A percentile compares a stretch with the other conserved stretches of the same genome.
Evolutionary conservation across 2,113 vertebrate genomes (phyloP).

Genomic region (Pteronura brasiliensis): DNA sequence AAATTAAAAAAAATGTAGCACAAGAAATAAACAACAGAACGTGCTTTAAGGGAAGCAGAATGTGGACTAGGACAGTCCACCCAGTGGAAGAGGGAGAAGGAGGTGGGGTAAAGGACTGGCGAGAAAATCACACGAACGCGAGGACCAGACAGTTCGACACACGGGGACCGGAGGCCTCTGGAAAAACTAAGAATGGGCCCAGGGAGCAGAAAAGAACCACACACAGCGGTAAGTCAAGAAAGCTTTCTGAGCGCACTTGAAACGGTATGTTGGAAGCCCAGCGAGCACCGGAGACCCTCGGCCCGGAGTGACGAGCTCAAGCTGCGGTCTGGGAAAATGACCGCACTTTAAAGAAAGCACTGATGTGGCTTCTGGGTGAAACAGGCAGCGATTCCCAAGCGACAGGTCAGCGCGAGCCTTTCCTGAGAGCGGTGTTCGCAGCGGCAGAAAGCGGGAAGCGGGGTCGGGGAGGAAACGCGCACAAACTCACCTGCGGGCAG

Average conservation of each 20-base stretch:
- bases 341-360: background rate
- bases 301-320: background rate
- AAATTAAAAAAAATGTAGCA: background rate
- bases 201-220: background rate
- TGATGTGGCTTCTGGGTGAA: background rate
- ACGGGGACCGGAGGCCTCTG: background rate
- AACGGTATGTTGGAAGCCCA: background rate
- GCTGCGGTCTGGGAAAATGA: background rate
- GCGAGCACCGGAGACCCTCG: background rate
- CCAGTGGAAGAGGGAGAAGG: background rate
- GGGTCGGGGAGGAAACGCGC: background rate
- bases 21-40: background rate
- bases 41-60: background rate
- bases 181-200: background rate
- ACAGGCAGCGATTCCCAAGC: background rate
- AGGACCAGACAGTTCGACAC: background rate
- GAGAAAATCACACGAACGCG: background rate
- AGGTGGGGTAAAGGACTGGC: background rate
- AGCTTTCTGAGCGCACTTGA: background rate
- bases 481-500: background rate
- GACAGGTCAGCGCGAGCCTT: background rate
- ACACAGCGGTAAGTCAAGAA: background rate
- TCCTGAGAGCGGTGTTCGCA: background rate
- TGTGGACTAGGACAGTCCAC: background rate
- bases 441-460: background rate